These are phyloP conservation scores for Cistogaster globosa DNA, from an alignment of 2,888 invertebrate genomes.

Conservation along the genomic window DNA sequence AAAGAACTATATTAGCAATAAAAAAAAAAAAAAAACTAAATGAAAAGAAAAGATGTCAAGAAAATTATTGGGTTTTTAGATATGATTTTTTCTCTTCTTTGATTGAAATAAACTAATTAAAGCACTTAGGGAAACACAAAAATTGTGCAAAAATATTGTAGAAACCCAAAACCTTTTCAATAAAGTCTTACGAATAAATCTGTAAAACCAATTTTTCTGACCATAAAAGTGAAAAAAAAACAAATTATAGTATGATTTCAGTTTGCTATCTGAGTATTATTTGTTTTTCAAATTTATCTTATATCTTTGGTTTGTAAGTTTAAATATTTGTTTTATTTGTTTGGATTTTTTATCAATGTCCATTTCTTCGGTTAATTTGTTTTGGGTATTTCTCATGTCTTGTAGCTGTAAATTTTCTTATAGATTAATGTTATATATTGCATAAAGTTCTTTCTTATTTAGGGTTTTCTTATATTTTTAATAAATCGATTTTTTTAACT, in stretches of 20 bases:
- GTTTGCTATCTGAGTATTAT: background rate
- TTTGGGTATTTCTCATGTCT: slow-evolving; percentile 4
- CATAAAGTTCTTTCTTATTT: slow-evolving; percentile 41
- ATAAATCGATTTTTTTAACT: background rate
- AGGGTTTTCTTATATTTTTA: slow-evolving; percentile 10
- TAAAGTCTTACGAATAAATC: background rate
- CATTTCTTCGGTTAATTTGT: background rate
- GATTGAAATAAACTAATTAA: background rate
- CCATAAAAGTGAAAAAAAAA: too few species aligned
- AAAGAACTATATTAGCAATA: background rate
- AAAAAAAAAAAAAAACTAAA: slow-evolving; percentile 27
- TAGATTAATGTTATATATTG: slow-evolving; percentile 56
- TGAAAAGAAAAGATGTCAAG: background rate
- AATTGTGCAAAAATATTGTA: background rate
- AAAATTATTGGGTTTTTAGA: background rate
- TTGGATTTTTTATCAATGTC: background rate
- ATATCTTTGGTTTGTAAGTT: background rate
- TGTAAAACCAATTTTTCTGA: too few species aligned
- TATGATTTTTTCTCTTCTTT: background rate
- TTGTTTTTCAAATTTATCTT: background rate
- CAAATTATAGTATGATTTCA: too few species aligned
- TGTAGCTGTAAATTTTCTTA: background rate
- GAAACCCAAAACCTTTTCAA: background rate
- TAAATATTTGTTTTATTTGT: slow-evolving; percentile 13
- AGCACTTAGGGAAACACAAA: background rate